Evolutionary conservation across 2,888 invertebrate species (phyloP).

Genomic region (Mythimna pallens): DNA sequence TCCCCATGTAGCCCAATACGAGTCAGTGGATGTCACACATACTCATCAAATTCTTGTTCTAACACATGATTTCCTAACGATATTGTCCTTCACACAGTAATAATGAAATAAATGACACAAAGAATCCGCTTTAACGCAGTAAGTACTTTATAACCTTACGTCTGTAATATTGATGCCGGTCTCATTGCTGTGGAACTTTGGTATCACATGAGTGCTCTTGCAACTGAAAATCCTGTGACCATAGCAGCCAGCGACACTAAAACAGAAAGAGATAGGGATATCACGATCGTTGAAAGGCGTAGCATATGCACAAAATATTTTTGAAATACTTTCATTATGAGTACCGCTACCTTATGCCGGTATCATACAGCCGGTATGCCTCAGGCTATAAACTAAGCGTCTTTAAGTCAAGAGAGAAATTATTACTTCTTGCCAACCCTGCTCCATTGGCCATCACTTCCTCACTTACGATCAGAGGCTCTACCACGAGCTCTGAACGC

Average conservation of each 20-base stretch:
- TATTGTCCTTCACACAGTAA: neutral
- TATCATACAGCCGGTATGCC: no score
- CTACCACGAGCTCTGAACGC: no score
- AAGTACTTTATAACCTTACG: constrained; percentile 65
- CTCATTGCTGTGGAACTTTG: constrained; percentile 76
- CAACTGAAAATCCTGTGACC: constrained; percentile 74
- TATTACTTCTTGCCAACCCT: no score
- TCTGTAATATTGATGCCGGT: constrained; percentile 74
- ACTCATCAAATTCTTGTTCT: neutral
- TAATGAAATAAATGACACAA: neutral
- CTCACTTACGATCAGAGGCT: neutral
- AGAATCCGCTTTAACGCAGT: no score
- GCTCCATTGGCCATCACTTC: no score
- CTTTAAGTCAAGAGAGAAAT: no score
- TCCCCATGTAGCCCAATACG: no score
- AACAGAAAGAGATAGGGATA: constrained; percentile 45
- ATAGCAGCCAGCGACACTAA: constrained; percentile 79
- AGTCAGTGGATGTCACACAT: neutral
- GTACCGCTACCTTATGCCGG: no score
- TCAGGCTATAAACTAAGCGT: no score
- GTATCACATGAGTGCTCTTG: constrained; percentile 76
- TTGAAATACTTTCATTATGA: no score
- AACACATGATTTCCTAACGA: neutral
- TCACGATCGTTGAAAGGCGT: neutral
- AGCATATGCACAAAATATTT: no score